Evolutionary conservation across 2,797 vertebrate species (phyloP), one percentile per base, ranked within the genome.

Genomic region (Cuculus canorus): DNA sequence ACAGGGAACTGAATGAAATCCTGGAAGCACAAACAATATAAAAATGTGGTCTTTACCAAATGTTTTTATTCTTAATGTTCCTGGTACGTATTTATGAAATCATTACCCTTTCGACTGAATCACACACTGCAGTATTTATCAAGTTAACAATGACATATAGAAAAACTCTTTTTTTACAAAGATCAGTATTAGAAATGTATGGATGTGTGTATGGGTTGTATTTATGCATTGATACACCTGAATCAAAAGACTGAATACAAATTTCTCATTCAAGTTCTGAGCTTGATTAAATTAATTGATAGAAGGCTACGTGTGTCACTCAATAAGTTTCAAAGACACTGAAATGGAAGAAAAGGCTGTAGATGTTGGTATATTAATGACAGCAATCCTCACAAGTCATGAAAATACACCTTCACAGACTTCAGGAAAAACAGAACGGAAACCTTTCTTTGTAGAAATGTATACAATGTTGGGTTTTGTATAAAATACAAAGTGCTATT

Each of bases 271-370:
- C 6, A 76, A 17, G 18, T 91, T 83, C 27, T 56, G 32, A 76
- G 5, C 39, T 90, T 91, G 59, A 72, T 90, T 45, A 91, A 81
- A 69, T 91, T 91, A 86, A 82, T 73, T 90, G 80, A 69, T 83
- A 78, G 68, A 82, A 78, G 65, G 71, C 22, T 59, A 23, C 24
- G 10, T 0, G 0, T 76, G n/a, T 72, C 30, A 43, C 43, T 76
- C 71, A 63, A 2, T 56, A 83, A 90, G 7, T 54, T 91, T 60
- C 50, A 53, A 84, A 94, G 73, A 61, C 73, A 59, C 1, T 50
- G 82, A 76, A 72, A 65, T 39, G n/a, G 28, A 76, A 88, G 24
- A 76, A 80, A 27, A 93, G 9, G 7, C 50, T 75, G 17, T 69
- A 43, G 30, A 11, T 45, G 13, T 77, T 33, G 6, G 14, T 90